Evolutionary conservation across 1,140 invertebrate genomes (phyloP).

Genomic region (Saxidomus purpurata): DNA sequence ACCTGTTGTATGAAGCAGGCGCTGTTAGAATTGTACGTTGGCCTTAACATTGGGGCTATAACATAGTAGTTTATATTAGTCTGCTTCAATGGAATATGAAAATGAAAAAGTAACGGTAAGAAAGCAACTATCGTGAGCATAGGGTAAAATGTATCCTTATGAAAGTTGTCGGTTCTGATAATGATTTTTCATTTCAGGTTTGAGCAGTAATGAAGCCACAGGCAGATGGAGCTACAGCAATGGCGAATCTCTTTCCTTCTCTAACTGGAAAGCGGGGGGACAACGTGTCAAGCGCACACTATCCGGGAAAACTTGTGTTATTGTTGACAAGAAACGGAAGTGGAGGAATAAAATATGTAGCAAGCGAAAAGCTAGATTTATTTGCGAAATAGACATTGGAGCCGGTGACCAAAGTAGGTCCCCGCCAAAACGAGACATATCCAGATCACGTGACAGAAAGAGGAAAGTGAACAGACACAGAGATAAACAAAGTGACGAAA

Average conservation of each 20-base stretch:
- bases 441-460: constrained; percentile 1
- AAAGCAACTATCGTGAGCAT: too few relatives aligned
- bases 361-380: constrained; percentile 77
- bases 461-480: constrained; percentile 8
- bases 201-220: constrained; percentile 78
- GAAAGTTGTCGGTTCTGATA: too few relatives aligned
- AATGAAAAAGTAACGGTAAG: too few relatives aligned
- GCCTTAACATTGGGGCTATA: too few relatives aligned
- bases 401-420: constrained; percentile 37
- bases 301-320: constrained; percentile 81
- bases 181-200: too few relatives aligned
- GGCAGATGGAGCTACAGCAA: constrained; percentile 79
- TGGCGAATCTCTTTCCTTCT: constrained; percentile 73
- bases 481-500: constrained; percentile 8
- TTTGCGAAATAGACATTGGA: constrained; percentile 78
- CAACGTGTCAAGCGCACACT: constrained; percentile 74
- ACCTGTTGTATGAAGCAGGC: too few relatives aligned
- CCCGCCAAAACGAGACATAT: constrained; percentile 47
- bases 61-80: too few relatives aligned
- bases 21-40: too few relatives aligned
- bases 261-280: constrained; percentile 77
- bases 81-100: too few relatives aligned
- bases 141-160: too few relatives aligned
- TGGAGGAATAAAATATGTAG: constrained; percentile 84
- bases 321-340: constrained; percentile 79